These are phyloP conservation scores for Pipa parva DNA, from an alignment of 2,113 vertebrate species.

Conservation along the genomic window DNA sequence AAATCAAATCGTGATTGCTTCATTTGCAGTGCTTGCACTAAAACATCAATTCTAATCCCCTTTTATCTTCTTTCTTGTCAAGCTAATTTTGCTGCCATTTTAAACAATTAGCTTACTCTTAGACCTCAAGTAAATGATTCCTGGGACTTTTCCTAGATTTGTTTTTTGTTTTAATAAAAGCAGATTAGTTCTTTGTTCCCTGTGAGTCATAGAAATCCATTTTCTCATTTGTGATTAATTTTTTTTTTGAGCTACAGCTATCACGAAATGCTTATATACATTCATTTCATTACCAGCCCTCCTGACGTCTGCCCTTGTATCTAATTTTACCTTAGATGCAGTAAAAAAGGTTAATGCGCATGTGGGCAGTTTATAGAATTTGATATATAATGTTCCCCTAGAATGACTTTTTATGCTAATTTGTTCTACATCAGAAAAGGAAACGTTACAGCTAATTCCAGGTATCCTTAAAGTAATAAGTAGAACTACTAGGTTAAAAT, in stretches of 20 bases:
- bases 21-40: no score
- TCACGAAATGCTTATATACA: conserved; percentile 9
- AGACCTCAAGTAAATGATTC: no score
- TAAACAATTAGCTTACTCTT: no score
- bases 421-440: neutral
- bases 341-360: neutral
- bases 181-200: conserved; percentile 2
- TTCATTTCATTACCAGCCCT: conserved; percentile 13
- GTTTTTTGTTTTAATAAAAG: neutral
- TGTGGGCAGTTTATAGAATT: neutral
- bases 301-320: conserved; percentile 19
- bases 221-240: conserved; percentile 30
- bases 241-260: neutral
- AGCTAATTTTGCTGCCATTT: no score
- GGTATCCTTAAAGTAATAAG: no score
- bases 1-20: no score
- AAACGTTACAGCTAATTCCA: neutral
- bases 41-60: no score
- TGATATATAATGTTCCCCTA: neutral
- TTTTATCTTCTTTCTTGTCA: no score
- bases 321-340: neutral
- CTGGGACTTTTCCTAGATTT: no score
- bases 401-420: neutral
- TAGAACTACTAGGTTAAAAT: no score
- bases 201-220: conserved; percentile 19